phyloP scores from a whole-genome alignment of 2,113 vertebrate species.

The Tetrax tetrax region DNA sequence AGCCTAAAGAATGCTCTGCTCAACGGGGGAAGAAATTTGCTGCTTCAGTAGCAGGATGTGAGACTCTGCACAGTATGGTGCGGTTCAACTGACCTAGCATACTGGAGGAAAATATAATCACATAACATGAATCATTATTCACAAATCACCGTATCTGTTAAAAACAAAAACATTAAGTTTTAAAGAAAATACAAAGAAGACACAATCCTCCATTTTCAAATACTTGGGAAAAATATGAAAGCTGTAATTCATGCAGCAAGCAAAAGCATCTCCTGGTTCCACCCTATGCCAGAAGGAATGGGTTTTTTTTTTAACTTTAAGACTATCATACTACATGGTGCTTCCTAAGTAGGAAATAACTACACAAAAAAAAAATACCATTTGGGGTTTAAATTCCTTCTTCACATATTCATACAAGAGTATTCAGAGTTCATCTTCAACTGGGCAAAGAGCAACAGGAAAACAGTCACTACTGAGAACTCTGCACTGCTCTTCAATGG shows the following conservation, averaged over 20 bases:
- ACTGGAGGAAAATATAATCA: not conserved
- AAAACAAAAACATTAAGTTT: not conserved
- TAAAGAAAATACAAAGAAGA: not conserved
- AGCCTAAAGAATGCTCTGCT: slow-evolving; percentile 47
- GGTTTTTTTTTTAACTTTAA: not conserved
- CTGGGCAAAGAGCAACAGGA: not conserved
- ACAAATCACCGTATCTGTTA: not conserved
- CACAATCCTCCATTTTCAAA: not conserved
- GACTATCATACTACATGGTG: not conserved
- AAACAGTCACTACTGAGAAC: not conserved
- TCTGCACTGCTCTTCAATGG: not conserved
- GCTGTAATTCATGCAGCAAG: not conserved
- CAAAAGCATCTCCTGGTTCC: not conserved
- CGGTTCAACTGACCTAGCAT: slow-evolving; percentile 1
- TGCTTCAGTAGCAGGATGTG: slow-evolving; percentile 11
- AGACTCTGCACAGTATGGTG: not conserved
- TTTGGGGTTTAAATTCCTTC: not conserved
- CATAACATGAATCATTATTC: not conserved
- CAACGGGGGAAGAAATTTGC: slow-evolving; percentile 24
- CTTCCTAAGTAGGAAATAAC: not conserved
- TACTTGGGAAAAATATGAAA: not conserved
- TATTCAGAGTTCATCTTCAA: not conserved
- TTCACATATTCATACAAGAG: not conserved
- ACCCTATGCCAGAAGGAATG: not conserved
- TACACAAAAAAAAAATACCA: not conserved